Base-by-base conservation (phyloP, 2,113 vertebrate genomes). In the Xiphorhynchus elegans region DNA sequence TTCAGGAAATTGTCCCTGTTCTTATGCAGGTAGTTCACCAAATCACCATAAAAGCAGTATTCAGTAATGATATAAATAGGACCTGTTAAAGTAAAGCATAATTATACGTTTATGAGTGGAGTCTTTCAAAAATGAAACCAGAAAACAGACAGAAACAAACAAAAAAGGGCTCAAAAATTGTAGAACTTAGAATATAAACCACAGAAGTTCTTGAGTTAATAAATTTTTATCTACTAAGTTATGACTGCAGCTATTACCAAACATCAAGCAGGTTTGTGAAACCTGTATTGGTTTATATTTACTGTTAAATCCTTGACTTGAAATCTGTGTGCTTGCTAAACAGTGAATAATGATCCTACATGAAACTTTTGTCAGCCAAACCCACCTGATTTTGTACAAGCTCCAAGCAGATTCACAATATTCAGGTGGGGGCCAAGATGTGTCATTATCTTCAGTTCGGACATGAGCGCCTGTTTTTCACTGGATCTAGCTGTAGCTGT, bases 61-160 rank as follows among this genome's bases (percentile, higher is more conserved):
- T 99, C 99, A 2, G 99, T 99, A 95, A 99, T 99, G 84, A 99
- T 99, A 95, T 99, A 99, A 97, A 99, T 99, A 50, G 99, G 99
- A 60, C 99, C 99, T 99, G 96, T 37, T 72, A 79, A 91, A 95
- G 95, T 53, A 83, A 84, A 77, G 33, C n/a, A 94, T 91, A 87
- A 39, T 15, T 79, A 74, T 44, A 2, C 17, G 63, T 14, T 68
- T 10, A 39, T 84, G 13, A 74, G 10, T 50, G 8, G 4, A 1
- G 3, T 49, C 17, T 62, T 87, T 29, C 14, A 59, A 66, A 81
- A 35, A 17, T 24, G 33, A 25, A 50, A 20, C 16, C 8, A 60
- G 10, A 63, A 29, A 40, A 4, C 17, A 18, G 28, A 28, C 16
- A 52, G 29, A 35, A 56, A 70, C 33, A 18, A 40, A 39, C n/a